phyloP scores from a whole-genome alignment of 2,113 vertebrate species.

The Pseudopodoces humilis region DNA sequence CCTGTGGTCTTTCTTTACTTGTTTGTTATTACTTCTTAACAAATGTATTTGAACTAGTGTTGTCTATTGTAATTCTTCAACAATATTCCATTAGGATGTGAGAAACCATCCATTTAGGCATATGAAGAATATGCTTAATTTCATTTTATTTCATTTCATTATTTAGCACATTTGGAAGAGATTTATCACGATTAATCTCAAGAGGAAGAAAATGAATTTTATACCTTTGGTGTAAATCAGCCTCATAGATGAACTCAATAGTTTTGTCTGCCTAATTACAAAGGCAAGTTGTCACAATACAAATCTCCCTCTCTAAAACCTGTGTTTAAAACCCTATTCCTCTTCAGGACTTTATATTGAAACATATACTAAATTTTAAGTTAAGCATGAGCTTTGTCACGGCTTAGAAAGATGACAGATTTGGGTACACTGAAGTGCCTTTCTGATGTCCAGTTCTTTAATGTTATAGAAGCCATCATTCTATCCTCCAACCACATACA shows the following conservation, averaged over 20 bases:
- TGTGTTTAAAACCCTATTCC: background rate
- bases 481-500: background rate
- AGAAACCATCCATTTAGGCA: conserved; percentile 12
- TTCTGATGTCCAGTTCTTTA: background rate
- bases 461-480: background rate
- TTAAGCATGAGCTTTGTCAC: background rate
- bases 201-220: conserved; percentile 26
- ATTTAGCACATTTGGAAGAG: conserved; percentile 14
- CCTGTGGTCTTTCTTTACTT: background rate
- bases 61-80: background rate
- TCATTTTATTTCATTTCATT: background rate
- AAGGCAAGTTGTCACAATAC: background rate
- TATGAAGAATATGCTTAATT: conserved; percentile 20
- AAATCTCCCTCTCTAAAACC: background rate
- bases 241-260: background rate
- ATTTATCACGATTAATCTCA: conserved; percentile 31
- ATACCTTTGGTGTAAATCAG: conserved; percentile 26
- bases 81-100: conserved; percentile 6
- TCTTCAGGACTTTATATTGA: background rate
- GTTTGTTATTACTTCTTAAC: background rate
- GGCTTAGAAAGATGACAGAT: background rate
- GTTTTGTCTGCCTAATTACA: background rate
- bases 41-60: background rate
- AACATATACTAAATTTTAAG: background rate
- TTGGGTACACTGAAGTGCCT: background rate